phyloP scores from a whole-genome alignment of 2,888 invertebrate genomes.

The Helobdella robusta region DNA sequence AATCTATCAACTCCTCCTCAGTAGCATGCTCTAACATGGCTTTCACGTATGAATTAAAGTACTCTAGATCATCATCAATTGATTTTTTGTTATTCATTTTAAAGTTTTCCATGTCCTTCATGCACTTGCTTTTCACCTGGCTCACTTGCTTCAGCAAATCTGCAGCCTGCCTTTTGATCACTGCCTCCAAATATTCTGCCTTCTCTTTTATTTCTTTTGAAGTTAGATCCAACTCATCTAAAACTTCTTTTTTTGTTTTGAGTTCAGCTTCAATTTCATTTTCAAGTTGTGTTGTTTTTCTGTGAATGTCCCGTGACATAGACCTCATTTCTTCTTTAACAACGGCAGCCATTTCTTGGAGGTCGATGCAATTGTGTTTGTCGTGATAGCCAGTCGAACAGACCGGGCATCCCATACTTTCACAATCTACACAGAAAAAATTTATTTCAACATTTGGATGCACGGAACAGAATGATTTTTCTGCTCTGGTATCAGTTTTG shows the following conservation, averaged over 20 bases:
- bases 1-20: slow-evolving; percentile 12
- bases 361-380: slow-evolving; percentile 7
- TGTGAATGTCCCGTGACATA: not conserved
- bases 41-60: slow-evolving; percentile 6
- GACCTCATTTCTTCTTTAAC: slow-evolving; percentile 13
- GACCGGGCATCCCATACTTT: slow-evolving; percentile 19
- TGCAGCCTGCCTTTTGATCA: slow-evolving; percentile 2
- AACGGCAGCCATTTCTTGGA: slow-evolving; percentile 19
- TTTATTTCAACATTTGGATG: slow-evolving; percentile 17
- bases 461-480: slow-evolving; percentile 1
- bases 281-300: too few relatives aligned
- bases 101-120: not conserved
- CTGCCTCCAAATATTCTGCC: slow-evolving; percentile 17
- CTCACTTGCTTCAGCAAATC: slow-evolving; percentile 9
- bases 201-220: slow-evolving; percentile 16
- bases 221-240: slow-evolving; percentile 4
- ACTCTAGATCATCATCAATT: not conserved
- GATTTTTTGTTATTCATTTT: slow-evolving; percentile 4
- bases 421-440: slow-evolving; percentile 20
- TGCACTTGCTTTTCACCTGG: not conserved
- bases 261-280: not conserved
- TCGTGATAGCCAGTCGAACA: slow-evolving; percentile 19
- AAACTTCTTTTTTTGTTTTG: not conserved
- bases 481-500: not conserved
- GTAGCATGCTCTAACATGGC: not conserved